phyloP scores from a whole-genome alignment of 1,140 invertebrate genomes.

The Cotesia glomerata region DNA sequence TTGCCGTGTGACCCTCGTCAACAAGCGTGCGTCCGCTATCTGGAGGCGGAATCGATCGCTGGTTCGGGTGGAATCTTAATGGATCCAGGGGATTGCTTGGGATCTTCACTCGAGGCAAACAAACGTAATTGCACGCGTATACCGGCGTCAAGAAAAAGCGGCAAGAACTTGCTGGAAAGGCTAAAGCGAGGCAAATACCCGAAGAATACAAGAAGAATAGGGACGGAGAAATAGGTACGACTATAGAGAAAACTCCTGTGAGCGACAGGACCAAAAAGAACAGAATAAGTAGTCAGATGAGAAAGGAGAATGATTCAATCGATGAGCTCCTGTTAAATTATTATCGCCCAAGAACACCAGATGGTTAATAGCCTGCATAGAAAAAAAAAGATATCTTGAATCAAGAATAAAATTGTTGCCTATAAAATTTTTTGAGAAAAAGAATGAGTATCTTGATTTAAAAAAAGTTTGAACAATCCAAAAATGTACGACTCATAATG shows the following conservation, averaged over 20 bases:
- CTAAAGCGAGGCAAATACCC: neutral
- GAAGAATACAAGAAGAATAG: neutral
- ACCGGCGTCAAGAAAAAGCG: too few relatives aligned
- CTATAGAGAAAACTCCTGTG: too few relatives aligned
- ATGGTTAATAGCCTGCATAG: neutral
- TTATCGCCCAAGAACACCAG: neutral
- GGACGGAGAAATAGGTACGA: neutral
- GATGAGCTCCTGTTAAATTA: slow-evolving; percentile 24
- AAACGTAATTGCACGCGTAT: slow-evolving; percentile 39
- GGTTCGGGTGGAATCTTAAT: slow-evolving; percentile 1
- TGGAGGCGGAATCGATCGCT: slow-evolving; percentile 26
- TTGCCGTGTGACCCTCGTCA: slow-evolving; percentile 42
- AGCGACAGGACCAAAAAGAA: neutral
- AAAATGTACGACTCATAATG: too few relatives aligned
- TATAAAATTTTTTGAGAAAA: too few relatives aligned
- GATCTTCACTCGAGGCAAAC: slow-evolving; percentile 33
- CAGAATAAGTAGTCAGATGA: slow-evolving; percentile 27
- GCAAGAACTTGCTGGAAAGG: neutral
- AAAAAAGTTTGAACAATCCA: too few relatives aligned
- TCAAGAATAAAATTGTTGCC: too few relatives aligned
- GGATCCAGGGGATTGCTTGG: slow-evolving; percentile 8
- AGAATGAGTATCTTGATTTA: too few relatives aligned
- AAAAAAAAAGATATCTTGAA: too few relatives aligned
- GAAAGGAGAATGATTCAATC: slow-evolving; percentile 34
- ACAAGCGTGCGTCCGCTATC: slow-evolving; percentile 26